phyloP scores from a whole-genome alignment of 35 echinoderm and acorn worm species.

The Ophioderma brevispina region DNA sequence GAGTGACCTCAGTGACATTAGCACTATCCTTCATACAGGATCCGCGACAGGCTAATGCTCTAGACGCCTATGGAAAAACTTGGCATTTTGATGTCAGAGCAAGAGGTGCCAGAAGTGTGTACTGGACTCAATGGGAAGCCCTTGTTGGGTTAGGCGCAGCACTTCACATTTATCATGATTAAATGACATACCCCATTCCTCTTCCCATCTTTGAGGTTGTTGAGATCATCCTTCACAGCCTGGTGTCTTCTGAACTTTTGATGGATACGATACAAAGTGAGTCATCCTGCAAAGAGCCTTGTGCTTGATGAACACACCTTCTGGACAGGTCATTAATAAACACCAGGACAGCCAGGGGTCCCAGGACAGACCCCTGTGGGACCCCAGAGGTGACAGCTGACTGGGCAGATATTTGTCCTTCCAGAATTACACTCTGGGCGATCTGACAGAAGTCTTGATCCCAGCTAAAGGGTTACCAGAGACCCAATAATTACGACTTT shows the following conservation, averaged over 20 bases:
- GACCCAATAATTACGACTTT: neutral
- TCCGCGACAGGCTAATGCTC: no score
- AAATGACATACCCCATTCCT: neutral
- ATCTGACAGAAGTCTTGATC: neutral
- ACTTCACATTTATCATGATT: no score
- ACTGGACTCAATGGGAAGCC: neutral
- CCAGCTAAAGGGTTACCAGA: neutral
- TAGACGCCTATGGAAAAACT: no score
- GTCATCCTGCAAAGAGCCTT: neutral
- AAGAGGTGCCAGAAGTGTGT: neutral
- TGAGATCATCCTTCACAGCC: neutral
- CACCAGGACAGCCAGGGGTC: neutral
- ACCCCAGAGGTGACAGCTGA: neutral
- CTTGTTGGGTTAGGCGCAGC: neutral
- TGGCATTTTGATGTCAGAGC: neutral
- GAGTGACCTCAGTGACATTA: no score
- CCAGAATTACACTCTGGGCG: neutral
- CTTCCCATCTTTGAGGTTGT: neutral
- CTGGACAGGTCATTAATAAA: neutral
- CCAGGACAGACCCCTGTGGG: neutral
- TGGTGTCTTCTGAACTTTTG: neutral
- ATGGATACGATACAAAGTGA: neutral
- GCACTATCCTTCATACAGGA: no score
- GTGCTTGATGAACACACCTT: neutral
- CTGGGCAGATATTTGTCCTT: neutral